Evolutionary conservation across 2,113 vertebrate species (phyloP).

Genomic region (Lutjanus erythropterus): DNA sequence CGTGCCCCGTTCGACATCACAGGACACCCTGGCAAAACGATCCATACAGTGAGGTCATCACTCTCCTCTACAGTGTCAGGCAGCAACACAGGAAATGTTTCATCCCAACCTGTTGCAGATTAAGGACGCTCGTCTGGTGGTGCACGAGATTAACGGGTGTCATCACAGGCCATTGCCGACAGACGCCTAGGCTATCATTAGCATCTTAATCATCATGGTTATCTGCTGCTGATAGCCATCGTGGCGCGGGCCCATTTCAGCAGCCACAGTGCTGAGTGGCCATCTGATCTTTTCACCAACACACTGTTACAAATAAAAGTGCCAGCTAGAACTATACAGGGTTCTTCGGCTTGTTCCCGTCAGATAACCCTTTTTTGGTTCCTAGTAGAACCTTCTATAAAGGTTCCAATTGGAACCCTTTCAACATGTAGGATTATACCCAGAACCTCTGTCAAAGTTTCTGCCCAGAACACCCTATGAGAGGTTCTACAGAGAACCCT

Average conservation of each 20-base stretch:
- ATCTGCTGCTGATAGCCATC: conserved; percentile 52
- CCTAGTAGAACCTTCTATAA: too few species aligned
- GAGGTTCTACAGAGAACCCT: too few species aligned
- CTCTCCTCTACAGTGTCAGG: conserved; percentile 2
- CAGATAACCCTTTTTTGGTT: too few species aligned
- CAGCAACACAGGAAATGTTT: conserved; percentile 34
- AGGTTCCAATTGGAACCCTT: too few species aligned
- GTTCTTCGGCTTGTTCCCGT: too few species aligned
- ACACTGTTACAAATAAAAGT: too few species aligned
- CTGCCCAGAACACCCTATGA: too few species aligned
- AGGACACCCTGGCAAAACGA: not conserved
- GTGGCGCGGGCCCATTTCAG: conserved; percentile 7
- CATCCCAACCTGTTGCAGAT: conserved; percentile 55
- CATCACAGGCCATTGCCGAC: conserved; percentile 25
- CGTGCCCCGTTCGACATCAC: conserved; percentile 32
- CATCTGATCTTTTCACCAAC: conserved; percentile 30
- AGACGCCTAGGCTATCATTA: conserved; percentile 69
- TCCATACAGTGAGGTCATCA: conserved; percentile 44
- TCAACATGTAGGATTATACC: too few species aligned
- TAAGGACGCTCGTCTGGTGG: not conserved
- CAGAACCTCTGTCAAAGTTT: too few species aligned
- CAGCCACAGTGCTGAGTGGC: not conserved
- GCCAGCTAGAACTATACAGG: too few species aligned
- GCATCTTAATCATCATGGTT: conserved; percentile 54
- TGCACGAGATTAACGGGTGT: conserved; percentile 42